A percentile compares a stretch with the other conserved stretches of the same genome.
Evolutionary conservation across 1,140 invertebrate species (phyloP).

Genomic region (Danaus melanippus): DNA sequence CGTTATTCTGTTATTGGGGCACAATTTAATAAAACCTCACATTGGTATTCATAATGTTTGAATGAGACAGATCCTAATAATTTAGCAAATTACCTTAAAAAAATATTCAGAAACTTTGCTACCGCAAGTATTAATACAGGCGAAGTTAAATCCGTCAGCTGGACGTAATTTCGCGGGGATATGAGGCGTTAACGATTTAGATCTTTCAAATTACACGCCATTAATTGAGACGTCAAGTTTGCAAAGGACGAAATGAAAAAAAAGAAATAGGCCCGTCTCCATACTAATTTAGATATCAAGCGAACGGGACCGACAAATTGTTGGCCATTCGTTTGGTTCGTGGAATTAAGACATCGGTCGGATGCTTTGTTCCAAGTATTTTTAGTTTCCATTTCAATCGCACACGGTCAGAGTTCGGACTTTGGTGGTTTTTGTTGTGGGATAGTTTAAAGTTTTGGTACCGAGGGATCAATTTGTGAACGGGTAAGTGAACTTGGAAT

Average conservation of each 20-base stretch:
- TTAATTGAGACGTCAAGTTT: conserved; percentile 65
- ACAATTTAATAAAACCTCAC: no score
- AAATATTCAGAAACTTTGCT: conserved; percentile 13
- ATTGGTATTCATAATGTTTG: background rate
- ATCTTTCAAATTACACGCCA: conserved; percentile 60
- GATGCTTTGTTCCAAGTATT: conserved; percentile 52
- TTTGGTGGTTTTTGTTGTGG: conserved; percentile 46
- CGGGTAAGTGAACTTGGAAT: conserved; percentile 17
- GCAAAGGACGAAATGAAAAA: conserved; percentile 39
- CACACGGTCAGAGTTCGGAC: conserved; percentile 34
- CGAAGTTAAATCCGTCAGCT: conserved; percentile 24
- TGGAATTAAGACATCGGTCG: conserved; percentile 48
- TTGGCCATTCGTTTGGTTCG: conserved; percentile 51
- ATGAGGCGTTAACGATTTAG: conserved; percentile 52
- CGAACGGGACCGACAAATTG: conserved; percentile 60
- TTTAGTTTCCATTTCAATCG: conserved; percentile 50
- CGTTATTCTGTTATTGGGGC: no score
- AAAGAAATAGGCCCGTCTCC: conserved; percentile 45
- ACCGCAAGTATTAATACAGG: conserved; percentile 24
- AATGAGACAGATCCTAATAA: conserved; percentile 10
- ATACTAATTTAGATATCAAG: conserved; percentile 69
- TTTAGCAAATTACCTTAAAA: conserved; percentile 18
- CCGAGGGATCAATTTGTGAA: conserved; percentile 15
- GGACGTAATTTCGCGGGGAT: conserved; percentile 36
- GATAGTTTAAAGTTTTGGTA: conserved; percentile 30